Evolutionary conservation across 2,888 invertebrate species (phyloP).

Genomic region (Salpingus planirostris): DNA sequence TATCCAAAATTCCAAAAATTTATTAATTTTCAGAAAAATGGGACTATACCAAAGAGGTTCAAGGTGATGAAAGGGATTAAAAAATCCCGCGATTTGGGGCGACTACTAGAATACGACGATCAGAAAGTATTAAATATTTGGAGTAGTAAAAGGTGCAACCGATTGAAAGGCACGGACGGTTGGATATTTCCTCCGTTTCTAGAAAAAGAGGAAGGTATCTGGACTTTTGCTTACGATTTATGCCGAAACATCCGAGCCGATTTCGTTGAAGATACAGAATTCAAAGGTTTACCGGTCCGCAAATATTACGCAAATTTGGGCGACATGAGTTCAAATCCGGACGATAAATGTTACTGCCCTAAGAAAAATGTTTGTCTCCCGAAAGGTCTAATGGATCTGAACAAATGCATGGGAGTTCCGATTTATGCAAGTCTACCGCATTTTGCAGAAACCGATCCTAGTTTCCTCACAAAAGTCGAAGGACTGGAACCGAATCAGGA

Average conservation of each 20-base stretch:
- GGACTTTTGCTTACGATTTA: conserved; percentile 62
- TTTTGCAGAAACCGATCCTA: conserved; percentile 53
- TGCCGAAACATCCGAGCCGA: conserved; percentile 59
- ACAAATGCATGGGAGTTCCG: conserved; percentile 60
- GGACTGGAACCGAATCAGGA: conserved; percentile 59
- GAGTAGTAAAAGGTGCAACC: conserved; percentile 60
- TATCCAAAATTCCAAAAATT: not conserved
- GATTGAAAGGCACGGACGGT: conserved; percentile 70
- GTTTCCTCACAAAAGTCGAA: conserved; percentile 41
- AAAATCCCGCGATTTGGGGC: conserved; percentile 62
- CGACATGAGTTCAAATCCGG: conserved; percentile 49
- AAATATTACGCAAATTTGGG: conserved; percentile 63
- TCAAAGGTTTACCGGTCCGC: conserved; percentile 57
- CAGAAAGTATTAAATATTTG: conserved; percentile 51
- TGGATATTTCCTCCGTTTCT: conserved; percentile 71
- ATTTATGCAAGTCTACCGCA: conserved; percentile 72
- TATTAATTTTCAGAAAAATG: conserved; percentile 53
- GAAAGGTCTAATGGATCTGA: conserved; percentile 63
- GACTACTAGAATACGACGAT: conserved; percentile 58
- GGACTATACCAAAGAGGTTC: conserved; percentile 53
- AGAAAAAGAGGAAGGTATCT: conserved; percentile 49
- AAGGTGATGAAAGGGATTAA: conserved; percentile 66
- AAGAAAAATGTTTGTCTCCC: conserved; percentile 56
- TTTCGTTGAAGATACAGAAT: conserved; percentile 50
- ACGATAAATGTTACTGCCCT: conserved; percentile 48